Base-by-base conservation (phyloP, 1,140 invertebrate genomes). In the Homalodisca vitripennis region DNA sequence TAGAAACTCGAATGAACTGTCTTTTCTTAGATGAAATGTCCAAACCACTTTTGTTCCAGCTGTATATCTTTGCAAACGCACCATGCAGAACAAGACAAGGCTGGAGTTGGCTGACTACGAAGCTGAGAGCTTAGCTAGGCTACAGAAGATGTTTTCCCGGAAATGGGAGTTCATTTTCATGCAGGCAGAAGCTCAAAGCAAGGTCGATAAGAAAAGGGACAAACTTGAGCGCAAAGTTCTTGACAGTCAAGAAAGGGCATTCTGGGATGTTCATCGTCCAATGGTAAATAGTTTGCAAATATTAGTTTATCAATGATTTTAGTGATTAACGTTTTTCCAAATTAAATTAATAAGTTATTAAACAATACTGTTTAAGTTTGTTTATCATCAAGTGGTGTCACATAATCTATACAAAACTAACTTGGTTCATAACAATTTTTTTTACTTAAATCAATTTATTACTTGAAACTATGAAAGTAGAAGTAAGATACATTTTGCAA, bases 101-200 rank as follows among this genome's bases (percentile, higher is more conserved):
- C 81, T 99, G 62, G 98, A 99, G 80, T 82, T 99, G 74, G 97
- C 97, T 0, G 96, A 98, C 81, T 99, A 98, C 79, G 98, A 99
- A 78, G 96, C 97, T 0, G 98, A 99, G 79, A 99, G 98, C 78
- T 82, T 99, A 64, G 97, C 98, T 1, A 84, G 96, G 68, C 82
- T 99, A 34, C 98, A 99, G 82, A 99, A 99, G 84, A 98, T 99
- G 93, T 99, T 99, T 80, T 97, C 94, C 17, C 83, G 97, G 46
- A 99, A 99, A 81, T 99, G 98, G 98, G 98, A 99, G 82, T 99
- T 99, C 79, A 99, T 99, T 73, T 99, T 98, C 80, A 98, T 99
- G 95, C 98, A 99, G 83, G 91, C 73, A 74, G 81, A 82, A 77
- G 87, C 87, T 1, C 87, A 89, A 77, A 88, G 83, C 77, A 97